A percentile compares a stretch with the other conserved stretches of the same genome.
Evolutionary conservation across 2,113 vertebrate species (phyloP).

Genomic region (Cebidichthys violaceus): DNA sequence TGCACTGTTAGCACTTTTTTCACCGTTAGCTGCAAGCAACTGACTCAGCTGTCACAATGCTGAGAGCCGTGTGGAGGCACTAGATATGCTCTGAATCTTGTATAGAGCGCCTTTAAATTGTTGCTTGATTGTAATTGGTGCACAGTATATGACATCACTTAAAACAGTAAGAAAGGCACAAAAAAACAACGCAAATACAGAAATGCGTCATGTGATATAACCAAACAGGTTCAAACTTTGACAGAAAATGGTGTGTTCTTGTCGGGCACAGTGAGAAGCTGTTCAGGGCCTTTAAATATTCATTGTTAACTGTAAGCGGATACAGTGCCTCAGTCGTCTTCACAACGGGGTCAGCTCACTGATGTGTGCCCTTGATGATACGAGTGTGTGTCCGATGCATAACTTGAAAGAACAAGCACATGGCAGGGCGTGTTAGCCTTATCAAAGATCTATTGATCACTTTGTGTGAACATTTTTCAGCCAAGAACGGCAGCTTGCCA

Average conservation of each 20-base stretch:
- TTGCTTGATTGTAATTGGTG: background rate
- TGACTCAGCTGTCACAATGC: background rate
- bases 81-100: background rate
- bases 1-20: background rate
- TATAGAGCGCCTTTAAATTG: background rate
- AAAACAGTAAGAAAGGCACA: background rate
- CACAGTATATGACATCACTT: background rate
- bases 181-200: background rate
- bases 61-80: background rate
- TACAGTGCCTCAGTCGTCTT: background rate
- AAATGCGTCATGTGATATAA: background rate
- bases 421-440: conserved; percentile 38
- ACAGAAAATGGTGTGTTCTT: background rate
- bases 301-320: background rate
- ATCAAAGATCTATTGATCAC: conserved; percentile 73
- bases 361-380: conserved; percentile 40
- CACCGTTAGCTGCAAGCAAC: background rate
- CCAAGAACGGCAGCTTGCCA: conserved; percentile 50
- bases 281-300: conserved; percentile 15
- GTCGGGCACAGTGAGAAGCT: background rate
- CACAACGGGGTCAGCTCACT: conserved; percentile 22
- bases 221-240: background rate
- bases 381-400: background rate
- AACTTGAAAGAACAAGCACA: conserved; percentile 46
- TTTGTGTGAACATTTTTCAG: conserved; percentile 55